phyloP scores from a whole-genome alignment of 2,113 vertebrate species.

The Boulengeromyrus knoepffleri region DNA sequence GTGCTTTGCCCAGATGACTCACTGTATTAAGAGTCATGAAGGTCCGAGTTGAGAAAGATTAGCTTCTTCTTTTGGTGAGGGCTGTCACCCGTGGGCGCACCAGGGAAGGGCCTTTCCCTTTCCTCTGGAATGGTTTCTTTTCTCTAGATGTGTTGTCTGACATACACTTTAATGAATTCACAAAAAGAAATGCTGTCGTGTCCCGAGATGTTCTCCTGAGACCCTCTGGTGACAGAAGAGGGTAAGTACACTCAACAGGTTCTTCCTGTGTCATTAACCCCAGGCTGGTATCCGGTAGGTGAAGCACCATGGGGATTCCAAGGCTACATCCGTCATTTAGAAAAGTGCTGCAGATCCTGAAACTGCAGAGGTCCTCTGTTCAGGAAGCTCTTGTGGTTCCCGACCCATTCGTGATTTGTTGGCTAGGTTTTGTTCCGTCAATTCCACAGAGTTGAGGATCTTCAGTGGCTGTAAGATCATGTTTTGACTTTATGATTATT shows the following conservation, averaged over 20 bases:
- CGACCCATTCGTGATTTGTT: background rate
- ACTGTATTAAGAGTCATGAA: background rate
- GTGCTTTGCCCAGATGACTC: background rate
- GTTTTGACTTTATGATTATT: background rate
- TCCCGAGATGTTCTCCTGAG: background rate
- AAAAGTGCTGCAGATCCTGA: background rate
- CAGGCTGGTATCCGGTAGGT: background rate
- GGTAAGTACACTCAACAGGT: background rate
- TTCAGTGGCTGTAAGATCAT: background rate
- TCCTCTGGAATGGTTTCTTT: background rate
- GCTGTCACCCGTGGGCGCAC: background rate
- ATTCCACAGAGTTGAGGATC: background rate
- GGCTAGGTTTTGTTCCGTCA: background rate
- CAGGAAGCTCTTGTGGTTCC: background rate
- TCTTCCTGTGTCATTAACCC: background rate
- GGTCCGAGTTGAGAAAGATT: background rate
- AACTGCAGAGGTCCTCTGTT: background rate
- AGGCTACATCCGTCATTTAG: background rate
- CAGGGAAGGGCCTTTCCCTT: background rate
- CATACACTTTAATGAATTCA: background rate
- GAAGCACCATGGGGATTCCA: background rate
- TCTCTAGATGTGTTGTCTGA: background rate
- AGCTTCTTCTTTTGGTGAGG: background rate
- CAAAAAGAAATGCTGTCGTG: background rate
- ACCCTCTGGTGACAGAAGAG: background rate